phyloP scores from a whole-genome alignment of 2,888 invertebrate genomes.

The Cataglyphis rosenhaueri region DNA sequence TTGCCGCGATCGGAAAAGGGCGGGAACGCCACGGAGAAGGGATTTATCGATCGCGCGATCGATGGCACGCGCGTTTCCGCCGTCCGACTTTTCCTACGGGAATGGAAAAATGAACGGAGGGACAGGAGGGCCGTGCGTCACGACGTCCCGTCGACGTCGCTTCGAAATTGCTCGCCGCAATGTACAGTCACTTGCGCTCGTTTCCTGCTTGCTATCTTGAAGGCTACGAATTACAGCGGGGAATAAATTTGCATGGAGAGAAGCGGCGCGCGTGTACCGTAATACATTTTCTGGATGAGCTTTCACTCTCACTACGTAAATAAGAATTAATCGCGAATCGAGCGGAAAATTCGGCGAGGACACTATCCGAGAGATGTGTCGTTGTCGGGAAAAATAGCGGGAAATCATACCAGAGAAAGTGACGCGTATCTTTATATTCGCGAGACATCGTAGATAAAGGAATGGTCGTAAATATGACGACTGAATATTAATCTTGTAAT shows the following conservation, averaged over 20 bases:
- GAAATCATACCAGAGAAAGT: neutral
- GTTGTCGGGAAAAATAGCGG: neutral
- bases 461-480: conserved; percentile 5
- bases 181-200: conserved; percentile 6
- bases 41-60: conserved; percentile 70
- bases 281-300: neutral
- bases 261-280: neutral
- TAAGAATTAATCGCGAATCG: conserved; percentile 5
- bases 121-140: conserved; percentile 20
- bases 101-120: neutral
- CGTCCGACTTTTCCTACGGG: conserved; percentile 26
- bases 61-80: conserved; percentile 64
- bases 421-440: neutral
- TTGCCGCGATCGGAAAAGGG: conserved; percentile 43
- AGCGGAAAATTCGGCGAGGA: neutral
- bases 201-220: conserved; percentile 4
- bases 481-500: conserved; percentile 47
- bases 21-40: conserved; percentile 45
- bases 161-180: conserved; percentile 37
- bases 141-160: conserved; percentile 34
- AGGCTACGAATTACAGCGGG: neutral
- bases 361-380: conserved; percentile 19
- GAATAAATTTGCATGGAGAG: conserved; percentile 16
- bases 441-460: neutral
- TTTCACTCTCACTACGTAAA: conserved; percentile 1